Evolutionary conservation across 2,888 invertebrate genomes (phyloP), one percentile per base, ranked within the genome.

Genomic region (Thereva unica): DNA sequence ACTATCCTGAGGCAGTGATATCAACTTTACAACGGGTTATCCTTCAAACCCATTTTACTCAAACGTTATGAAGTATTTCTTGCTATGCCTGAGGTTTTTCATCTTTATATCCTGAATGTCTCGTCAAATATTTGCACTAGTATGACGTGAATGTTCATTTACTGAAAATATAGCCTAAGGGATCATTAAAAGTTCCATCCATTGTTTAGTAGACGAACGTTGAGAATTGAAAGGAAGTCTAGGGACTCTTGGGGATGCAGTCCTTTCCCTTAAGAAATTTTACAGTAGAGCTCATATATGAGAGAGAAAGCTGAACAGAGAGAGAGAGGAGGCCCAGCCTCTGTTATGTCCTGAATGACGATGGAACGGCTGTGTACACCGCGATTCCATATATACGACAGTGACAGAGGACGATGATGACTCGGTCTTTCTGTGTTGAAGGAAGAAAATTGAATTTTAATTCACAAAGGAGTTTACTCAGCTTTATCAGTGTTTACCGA

Each of bases 101-200:
- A 65, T 64, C 69, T 67, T 67, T 69, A 69, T 67, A 67, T 69
- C 69, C 54, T 67, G 69, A 69, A 69, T 69, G 69, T 69, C 69
- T 69, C 69, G 69, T 64, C 69, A 69, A 69, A 69, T 69, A 69
- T 69, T 69, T 69, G 69, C 69, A 67, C 45, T 64, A 42, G 65
- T 61, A 69, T 69, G 69, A 69, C 64, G 53, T 53, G 64, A 64
- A 64, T 69, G 69, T 67, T 69, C 69, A 69, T 69, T 69, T 69
- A 69, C 69, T 69, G 69, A 67, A 69, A 69, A 69, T 69, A 65
- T 69, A 65, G 69, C 69, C 66, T 59, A 41, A 67, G 66, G 69
- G 67, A 69, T 69, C 69, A 69, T 69, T 69, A 69, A 69, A 69
- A 69, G 64, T 69, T 67, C 69, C 67, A 54, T 61, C 47, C 64